Conservation (phyloP, 2,113 vertebrate genomes). For the Melozone crissalis region DNA sequence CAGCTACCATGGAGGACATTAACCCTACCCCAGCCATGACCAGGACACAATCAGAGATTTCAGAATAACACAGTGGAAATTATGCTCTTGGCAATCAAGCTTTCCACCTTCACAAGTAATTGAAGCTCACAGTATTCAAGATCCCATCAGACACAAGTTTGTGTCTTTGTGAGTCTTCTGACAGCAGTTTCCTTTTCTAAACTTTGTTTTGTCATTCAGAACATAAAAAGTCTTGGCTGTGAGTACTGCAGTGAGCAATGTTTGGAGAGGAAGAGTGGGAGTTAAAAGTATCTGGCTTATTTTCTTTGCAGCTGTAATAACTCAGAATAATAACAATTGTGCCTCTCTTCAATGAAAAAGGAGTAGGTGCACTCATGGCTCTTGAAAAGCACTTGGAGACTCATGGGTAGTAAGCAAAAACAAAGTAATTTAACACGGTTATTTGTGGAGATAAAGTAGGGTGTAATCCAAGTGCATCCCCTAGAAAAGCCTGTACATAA, state of each 20-base stretch:
- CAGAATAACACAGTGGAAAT: not conserved
- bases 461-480: not conserved
- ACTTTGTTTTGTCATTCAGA: not conserved
- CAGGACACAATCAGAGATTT: not conserved
- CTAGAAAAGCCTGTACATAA: not conserved
- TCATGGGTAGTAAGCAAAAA: not conserved
- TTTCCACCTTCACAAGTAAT: not conserved
- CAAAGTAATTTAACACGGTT: not conserved
- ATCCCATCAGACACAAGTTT: not conserved
- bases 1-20: not conserved
- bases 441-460: not conserved
- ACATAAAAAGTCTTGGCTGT: accelerated
- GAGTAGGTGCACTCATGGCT: not conserved
- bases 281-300: not conserved
- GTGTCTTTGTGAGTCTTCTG: not conserved
- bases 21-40: not conserved
- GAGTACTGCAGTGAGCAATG: not conserved
- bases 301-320: not conserved
- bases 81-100: not conserved
- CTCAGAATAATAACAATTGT: not conserved
- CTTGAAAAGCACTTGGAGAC: not conserved
- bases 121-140: not conserved
- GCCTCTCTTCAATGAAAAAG: not conserved
- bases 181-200: not conserved
- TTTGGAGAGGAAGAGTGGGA: not conserved